Evolutionary conservation across 2,888 invertebrate genomes (phyloP).

Genomic region (Drosophila siamana): DNA sequence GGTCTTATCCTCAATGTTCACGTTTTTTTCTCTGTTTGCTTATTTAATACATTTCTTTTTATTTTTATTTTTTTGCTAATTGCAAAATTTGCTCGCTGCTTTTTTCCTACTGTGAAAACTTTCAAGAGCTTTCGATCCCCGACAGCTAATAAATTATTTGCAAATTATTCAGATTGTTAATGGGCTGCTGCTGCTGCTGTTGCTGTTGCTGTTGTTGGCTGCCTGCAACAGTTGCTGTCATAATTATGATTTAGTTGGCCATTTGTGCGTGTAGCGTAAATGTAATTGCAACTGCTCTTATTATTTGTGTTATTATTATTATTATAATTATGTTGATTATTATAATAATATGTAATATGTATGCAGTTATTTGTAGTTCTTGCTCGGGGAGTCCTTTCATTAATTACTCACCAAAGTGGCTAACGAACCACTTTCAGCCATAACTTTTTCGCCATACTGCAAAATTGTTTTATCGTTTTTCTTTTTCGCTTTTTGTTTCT

Average conservation of each 20-base stretch:
- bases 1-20: neutral
- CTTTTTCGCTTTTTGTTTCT: neutral
- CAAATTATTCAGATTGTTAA: constrained; percentile 70
- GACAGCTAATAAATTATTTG: constrained; percentile 68
- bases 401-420: constrained; percentile 28
- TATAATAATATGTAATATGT: constrained; percentile 1
- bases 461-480: neutral
- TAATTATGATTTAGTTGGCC: constrained; percentile 70
- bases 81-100: constrained; percentile 29
- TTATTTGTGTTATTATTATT: constrained; percentile 10
- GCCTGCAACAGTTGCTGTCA: constrained; percentile 65
- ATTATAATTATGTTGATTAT: constrained; percentile 5
- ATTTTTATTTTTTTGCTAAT: constrained; percentile 32
- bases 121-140: constrained; percentile 47
- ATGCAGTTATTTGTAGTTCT: neutral
- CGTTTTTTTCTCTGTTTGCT: constrained; percentile 5
- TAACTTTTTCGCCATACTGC: neutral
- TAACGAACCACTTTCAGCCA: constrained; percentile 3
- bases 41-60: constrained; percentile 22
- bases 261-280: constrained; percentile 36
- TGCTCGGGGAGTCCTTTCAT: constrained; percentile 26
- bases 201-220: constrained; percentile 30
- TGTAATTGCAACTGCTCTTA: constrained; percentile 48
- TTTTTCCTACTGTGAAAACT: constrained; percentile 32
- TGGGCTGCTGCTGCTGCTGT: constrained; percentile 47